Conservation (phyloP, 2,113 vertebrate genomes). For the Mugil cephalus region DNA sequence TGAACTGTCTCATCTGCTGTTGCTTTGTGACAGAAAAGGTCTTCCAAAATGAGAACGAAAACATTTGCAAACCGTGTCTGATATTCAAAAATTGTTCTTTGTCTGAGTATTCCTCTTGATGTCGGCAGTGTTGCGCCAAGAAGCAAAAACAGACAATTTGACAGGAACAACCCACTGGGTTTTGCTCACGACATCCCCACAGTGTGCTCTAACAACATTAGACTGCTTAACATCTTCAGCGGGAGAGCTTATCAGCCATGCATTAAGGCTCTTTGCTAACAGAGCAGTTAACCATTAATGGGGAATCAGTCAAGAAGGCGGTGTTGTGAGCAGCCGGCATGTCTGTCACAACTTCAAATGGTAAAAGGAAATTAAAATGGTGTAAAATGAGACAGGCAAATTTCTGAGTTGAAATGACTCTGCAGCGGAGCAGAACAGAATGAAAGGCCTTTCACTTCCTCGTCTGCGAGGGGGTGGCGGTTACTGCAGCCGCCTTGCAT, state of each 20-base stretch:
- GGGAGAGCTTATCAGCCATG: slow-evolving; percentile 30
- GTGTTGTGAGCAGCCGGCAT: neutral
- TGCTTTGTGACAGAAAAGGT: neutral
- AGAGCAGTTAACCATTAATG: slow-evolving; percentile 29
- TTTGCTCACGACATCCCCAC: slow-evolving; percentile 11
- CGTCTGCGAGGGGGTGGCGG: slow-evolving; percentile 7
- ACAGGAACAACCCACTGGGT: neutral
- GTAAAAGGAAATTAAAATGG: slow-evolving; percentile 25
- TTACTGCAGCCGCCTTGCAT: neutral
- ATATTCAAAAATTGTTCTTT: too few species aligned
- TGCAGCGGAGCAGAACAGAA: slow-evolving; percentile 12
- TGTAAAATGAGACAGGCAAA: slow-evolving; percentile 17
- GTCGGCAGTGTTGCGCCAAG: neutral
- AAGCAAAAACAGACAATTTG: neutral
- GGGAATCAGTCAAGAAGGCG: slow-evolving; percentile 13
- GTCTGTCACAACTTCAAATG: slow-evolving; percentile 19
- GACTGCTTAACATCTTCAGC: slow-evolving; percentile 8
- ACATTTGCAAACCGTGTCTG: neutral
- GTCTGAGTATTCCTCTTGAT: neutral
- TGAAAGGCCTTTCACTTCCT: neutral
- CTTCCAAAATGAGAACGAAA: neutral
- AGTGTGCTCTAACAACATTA: slow-evolving; percentile 26
- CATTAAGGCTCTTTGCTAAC: slow-evolving; percentile 13
- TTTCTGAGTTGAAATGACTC: slow-evolving; percentile 25
- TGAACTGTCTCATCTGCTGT: too few species aligned